These are phyloP conservation scores for Eunapius fragilis DNA, from an alignment of 37 sponge, comb jelly and placozoan genomes.

Conservation along the genomic window DNA sequence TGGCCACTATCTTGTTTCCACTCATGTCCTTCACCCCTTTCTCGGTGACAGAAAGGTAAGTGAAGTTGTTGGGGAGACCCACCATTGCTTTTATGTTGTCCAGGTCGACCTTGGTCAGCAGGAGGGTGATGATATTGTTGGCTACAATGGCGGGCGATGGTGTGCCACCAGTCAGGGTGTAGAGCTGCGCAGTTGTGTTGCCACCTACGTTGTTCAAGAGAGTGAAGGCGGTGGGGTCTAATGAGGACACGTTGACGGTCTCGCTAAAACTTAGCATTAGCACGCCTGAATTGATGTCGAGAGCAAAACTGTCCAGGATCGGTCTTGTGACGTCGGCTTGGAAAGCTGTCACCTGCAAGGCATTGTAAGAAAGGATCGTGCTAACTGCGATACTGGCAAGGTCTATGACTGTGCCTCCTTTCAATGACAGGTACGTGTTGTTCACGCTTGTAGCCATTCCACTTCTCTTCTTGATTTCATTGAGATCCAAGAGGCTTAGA, in stretches of 20 bases:
- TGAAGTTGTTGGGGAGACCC: slow-evolving; percentile 63
- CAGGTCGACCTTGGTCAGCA: slow-evolving; percentile 69
- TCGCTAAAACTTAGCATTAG: slow-evolving; percentile 82
- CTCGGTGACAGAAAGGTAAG: slow-evolving; percentile 44
- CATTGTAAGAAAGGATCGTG: slow-evolving; percentile 60
- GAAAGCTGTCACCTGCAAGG: slow-evolving; percentile 51
- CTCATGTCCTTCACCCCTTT: slow-evolving; percentile 76
- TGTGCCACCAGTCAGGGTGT: slow-evolving; percentile 81
- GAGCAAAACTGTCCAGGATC: slow-evolving; percentile 51
- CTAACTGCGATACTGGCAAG: slow-evolving; percentile 59
- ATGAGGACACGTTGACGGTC: slow-evolving; percentile 79
- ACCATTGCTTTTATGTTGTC: slow-evolving; percentile 82
- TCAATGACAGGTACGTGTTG: slow-evolving; percentile 74
- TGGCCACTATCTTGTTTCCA: slow-evolving; percentile 64
- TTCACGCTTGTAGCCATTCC: slow-evolving; percentile 69
- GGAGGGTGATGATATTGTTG: slow-evolving; percentile 61
- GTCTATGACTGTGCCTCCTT: slow-evolving; percentile 70
- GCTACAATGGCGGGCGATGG: slow-evolving; percentile 60
- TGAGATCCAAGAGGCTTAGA: slow-evolving; percentile 58
- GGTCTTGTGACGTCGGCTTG: slow-evolving; percentile 80
- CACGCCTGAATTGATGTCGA: slow-evolving; percentile 56
- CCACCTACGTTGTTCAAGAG: slow-evolving; percentile 69
- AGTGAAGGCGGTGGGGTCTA: slow-evolving; percentile 67
- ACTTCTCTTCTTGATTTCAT: slow-evolving; percentile 80
- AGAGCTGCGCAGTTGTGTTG: slow-evolving; percentile 20